These are phyloP conservation scores for Caretta caretta DNA, from an alignment of 2,113 vertebrate species.

Conservation along the genomic window DNA sequence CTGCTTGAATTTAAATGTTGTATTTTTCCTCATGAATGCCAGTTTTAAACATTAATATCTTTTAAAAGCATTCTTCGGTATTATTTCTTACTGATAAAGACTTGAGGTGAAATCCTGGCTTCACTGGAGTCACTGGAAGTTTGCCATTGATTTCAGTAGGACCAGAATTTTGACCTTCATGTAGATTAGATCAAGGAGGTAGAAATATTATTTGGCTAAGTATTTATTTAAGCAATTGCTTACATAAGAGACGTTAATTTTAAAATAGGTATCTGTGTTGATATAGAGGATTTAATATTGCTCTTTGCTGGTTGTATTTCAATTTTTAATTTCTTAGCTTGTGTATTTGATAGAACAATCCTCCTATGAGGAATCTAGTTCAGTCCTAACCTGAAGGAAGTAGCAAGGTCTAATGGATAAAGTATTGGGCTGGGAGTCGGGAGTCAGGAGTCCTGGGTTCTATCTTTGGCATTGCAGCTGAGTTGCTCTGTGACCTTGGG, in stretches of 20 bases:
- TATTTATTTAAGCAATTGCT: neutral
- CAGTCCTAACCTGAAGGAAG: neutral
- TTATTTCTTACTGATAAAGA: neutral
- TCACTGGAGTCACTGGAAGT: neutral
- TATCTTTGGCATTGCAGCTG: neutral
- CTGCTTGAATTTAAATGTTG: neutral
- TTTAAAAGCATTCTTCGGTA: neutral
- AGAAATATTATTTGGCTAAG: neutral
- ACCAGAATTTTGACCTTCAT: neutral
- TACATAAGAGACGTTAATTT: neutral
- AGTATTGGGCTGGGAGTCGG: neutral
- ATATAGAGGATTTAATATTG: neutral
- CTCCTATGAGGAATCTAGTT: neutral
- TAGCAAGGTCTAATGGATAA: neutral
- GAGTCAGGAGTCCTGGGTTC: neutral
- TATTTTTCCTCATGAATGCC: neutral
- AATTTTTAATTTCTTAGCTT: rapidly evolving
- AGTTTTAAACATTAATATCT: neutral
- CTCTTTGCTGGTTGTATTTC: neutral
- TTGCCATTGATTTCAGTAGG: neutral
- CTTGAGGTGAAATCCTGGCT: neutral
- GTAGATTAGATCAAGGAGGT: neutral
- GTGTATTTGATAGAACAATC: neutral
- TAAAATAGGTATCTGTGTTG: neutral
- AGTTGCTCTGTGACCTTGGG: neutral